phyloP scores from a whole-genome alignment of 1,140 invertebrate species.

The Frieseomelitta varia region DNA sequence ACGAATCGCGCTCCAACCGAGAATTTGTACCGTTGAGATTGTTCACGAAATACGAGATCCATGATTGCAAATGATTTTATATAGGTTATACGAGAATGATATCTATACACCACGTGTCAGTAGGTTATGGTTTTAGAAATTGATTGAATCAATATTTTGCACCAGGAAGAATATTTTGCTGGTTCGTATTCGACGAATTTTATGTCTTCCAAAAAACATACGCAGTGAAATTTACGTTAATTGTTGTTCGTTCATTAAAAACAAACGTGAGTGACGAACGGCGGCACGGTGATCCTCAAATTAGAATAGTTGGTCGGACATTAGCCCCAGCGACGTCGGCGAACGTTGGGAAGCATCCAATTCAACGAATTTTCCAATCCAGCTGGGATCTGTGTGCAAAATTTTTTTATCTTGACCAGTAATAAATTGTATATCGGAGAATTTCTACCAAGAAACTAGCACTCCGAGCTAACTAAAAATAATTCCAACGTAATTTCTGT shows the following conservation, averaged over 20 bases:
- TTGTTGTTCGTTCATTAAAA: neutral
- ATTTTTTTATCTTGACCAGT: neutral
- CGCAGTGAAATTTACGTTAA: neutral
- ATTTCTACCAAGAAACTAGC: neutral
- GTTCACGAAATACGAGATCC: neutral
- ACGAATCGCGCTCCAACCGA: neutral
- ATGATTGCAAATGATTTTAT: neutral
- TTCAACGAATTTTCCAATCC: neutral
- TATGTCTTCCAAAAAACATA: neutral
- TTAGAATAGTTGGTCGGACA: conserved; percentile 29
- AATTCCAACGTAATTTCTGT: neutral
- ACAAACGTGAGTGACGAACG: neutral
- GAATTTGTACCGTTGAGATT: neutral
- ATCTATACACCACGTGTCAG: neutral
- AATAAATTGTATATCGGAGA: neutral
- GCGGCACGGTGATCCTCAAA: neutral
- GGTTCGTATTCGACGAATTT: neutral
- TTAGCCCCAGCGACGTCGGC: conserved; percentile 17
- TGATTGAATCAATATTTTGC: neutral
- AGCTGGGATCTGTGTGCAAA: neutral
- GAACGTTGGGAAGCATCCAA: conserved; percentile 28
- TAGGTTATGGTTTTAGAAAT: too few species aligned
- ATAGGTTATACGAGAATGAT: neutral
- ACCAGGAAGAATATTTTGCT: neutral
- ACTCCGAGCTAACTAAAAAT: neutral